Evolutionary conservation across 2,113 vertebrate genomes (phyloP).

Genomic region (Alexandromys fortis): DNA sequence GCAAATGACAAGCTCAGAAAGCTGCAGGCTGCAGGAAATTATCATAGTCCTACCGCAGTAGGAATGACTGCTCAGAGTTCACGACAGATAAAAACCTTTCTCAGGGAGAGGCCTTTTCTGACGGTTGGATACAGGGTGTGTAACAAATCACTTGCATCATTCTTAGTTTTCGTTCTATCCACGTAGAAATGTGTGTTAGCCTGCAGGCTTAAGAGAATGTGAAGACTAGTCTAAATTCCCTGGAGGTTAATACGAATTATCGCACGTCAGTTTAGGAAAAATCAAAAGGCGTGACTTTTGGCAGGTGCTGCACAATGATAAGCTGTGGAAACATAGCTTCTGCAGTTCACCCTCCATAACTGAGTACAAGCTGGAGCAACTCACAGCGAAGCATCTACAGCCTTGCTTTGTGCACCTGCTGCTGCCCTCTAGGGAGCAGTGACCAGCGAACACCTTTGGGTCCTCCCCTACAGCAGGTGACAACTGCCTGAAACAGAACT

Average conservation of each 20-base stretch:
- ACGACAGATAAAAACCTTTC: constrained; percentile 40
- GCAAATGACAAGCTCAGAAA: constrained; percentile 71
- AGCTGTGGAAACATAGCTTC: neutral
- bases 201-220: constrained; percentile 13
- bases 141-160: constrained; percentile 9
- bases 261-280: neutral
- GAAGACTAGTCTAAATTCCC: constrained; percentile 43
- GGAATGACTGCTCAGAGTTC: constrained; percentile 36
- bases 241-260: neutral
- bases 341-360: neutral
- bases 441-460: neutral
- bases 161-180: constrained; percentile 43
- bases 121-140: neutral
- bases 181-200: neutral
- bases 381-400: neutral
- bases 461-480: neutral
- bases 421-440: neutral
- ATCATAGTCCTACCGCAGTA: neutral
- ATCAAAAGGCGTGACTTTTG: neutral
- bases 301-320: neutral
- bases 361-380: neutral
- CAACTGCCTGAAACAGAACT: neutral
- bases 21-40: constrained; percentile 63
- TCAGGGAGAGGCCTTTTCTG: neutral
- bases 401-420: neutral